These are phyloP conservation scores for Parotocinclus haroldoi DNA, from an alignment of 2,797 vertebrate genomes.

Conservation along the genomic window DNA sequence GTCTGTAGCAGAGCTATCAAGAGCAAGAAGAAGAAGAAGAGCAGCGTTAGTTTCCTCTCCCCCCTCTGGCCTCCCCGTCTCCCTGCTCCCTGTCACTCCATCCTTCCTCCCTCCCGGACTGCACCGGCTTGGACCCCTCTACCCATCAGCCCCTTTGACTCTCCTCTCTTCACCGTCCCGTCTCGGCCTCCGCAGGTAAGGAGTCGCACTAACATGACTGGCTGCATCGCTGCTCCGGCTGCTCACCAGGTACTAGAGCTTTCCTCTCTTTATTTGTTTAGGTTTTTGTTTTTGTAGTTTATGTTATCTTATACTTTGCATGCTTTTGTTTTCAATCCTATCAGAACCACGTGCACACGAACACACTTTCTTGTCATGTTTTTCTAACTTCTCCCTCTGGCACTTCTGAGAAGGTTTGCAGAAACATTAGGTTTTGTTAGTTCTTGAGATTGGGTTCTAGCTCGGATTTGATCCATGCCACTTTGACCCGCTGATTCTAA, in stretches of 20 bases:
- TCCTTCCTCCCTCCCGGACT: slow-evolving; percentile 63
- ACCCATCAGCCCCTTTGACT: slow-evolving; percentile 70
- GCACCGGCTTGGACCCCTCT: slow-evolving; percentile 51
- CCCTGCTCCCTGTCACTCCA: slow-evolving; percentile 77
- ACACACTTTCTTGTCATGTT: slow-evolving; percentile 25
- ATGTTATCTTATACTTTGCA: slow-evolving; percentile 21
- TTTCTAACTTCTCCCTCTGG: slow-evolving; percentile 60
- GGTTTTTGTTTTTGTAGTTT: neutral
- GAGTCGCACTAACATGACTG: slow-evolving; percentile 43
- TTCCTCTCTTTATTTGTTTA: slow-evolving; percentile 25
- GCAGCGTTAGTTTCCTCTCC: slow-evolving; percentile 66
- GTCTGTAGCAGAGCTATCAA: slow-evolving; percentile 55
- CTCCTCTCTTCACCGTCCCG: slow-evolving; percentile 74
- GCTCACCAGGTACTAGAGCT: slow-evolving; percentile 32
- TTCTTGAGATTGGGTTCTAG: slow-evolving; percentile 50
- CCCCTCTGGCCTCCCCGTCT: slow-evolving; percentile 74
- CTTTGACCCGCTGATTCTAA: too few relatives aligned
- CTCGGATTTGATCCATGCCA: too few relatives aligned
- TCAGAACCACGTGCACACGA: slow-evolving; percentile 21
- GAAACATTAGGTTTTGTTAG: slow-evolving; percentile 58
- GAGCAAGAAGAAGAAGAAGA: slow-evolving; percentile 62
- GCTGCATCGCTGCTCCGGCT: slow-evolving; percentile 38
- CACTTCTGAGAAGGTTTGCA: slow-evolving; percentile 49
- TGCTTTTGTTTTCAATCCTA: slow-evolving; percentile 21
- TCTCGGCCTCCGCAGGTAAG: slow-evolving; percentile 69